Evolutionary conservation across 2,113 vertebrate species (phyloP).

Genomic region (Cyprinodon tularosa): DNA sequence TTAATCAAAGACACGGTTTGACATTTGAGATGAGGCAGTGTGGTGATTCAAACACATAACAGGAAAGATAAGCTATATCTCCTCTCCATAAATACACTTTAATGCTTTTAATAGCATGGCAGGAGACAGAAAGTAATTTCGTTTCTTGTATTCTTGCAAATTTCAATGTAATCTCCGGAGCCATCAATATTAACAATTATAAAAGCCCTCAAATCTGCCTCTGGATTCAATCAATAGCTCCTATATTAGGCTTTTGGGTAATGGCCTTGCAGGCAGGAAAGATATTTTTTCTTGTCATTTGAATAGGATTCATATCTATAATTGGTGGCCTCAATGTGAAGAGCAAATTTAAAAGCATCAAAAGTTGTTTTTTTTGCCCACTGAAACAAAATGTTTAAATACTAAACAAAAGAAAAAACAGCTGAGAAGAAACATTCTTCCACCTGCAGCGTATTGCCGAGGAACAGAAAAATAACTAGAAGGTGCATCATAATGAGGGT

Average conservation of each 20-base stretch:
- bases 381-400: background rate
- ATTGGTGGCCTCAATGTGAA: background rate
- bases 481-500: background rate
- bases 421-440: background rate
- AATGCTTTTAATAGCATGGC: conserved; percentile 51
- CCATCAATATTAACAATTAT: conserved; percentile 65
- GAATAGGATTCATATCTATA: conserved; percentile 31
- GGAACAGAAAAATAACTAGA: background rate
- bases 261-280: conserved; percentile 40
- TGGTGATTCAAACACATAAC: conserved; percentile 36
- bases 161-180: conserved; percentile 44
- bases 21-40: conserved; percentile 35
- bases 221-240: conserved; percentile 58
- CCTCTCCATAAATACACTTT: conserved; percentile 54
- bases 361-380: conserved; percentile 1
- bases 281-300: conserved; percentile 45
- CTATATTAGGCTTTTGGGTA: conserved; percentile 53
- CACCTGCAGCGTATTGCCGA: background rate
- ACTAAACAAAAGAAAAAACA: background rate
- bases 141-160: conserved; percentile 43
- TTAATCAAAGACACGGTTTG: conserved; percentile 18
- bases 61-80: conserved; percentile 43
- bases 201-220: conserved; percentile 51
- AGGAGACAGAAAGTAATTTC: conserved; percentile 49
- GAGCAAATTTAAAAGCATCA: background rate